Evolutionary conservation across 2,113 vertebrate species (phyloP), one percentile per base, ranked within the genome.

Genomic region (Antechinus stuartii): DNA sequence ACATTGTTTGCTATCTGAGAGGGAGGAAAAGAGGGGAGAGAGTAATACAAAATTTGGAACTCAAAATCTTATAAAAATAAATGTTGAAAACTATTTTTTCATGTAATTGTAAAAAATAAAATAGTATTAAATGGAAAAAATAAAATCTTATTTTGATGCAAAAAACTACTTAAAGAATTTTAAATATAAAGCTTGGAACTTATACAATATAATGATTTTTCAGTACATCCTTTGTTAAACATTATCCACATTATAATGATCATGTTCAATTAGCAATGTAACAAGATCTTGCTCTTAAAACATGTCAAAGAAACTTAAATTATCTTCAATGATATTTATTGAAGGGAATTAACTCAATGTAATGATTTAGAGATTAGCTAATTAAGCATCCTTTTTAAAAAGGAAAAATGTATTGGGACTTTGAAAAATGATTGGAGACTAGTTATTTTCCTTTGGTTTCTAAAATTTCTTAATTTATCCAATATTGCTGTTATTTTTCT

Each of bases 191-290:
- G 12, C 89, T 27, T 89, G 5, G 89, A 55, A 0, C 96, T 94
- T 96, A 26, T 84, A 96, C 94, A 90, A 42, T 7, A 90, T 52
- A 90, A 46, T 54, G 42, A 91, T 50, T 94, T 89, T 89, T 90
- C 8, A 53, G 92, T 46, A 95, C 95, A 93, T 92, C 54, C 19
- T 91, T 52, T 95, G 11, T 91, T 89, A 94, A 93, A 50, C 89
- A 91, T 46, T 55, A 92, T 91, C 2, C 1, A 89, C 24, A 90
- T 90, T 90, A 94, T 94, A 94, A 92, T 94, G 94, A 90, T 96
- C 93, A 91, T 92, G 25, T 95, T 93, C 89, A 68, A 27, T 49
- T 56, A 89, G 54, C 91, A 89, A 53, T 2, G 25, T 57, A 56
- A 2, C 47, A 84, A 89, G 47, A 25, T 91, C 94, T 6, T 54